Base-by-base conservation (phyloP, 2,888 invertebrate species). In the Ommatoiulus sabulosus region DNA sequence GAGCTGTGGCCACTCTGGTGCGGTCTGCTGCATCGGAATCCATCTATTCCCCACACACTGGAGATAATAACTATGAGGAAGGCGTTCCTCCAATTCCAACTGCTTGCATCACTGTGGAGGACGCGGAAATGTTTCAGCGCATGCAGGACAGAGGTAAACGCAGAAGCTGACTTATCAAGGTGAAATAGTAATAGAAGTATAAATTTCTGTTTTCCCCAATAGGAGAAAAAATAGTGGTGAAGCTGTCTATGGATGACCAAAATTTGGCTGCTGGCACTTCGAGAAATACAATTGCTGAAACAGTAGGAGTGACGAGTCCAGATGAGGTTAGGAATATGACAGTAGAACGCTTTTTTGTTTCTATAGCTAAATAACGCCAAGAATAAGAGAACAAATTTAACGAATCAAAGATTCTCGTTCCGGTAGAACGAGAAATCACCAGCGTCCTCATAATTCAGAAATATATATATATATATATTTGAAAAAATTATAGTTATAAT, bases 241-340 rank as follows among this genome's bases (percentile, higher is more conserved):
- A 94, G 89, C 92, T 97, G 17, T 94, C 94, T 92, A 95, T 97
- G 95, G 93, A 94, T 84, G 95, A 95, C 0, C 92, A 93, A 89
- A 94, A 93, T 84, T 92, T 94, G 48, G 94, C 94, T 0, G 93
- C 94, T 0, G 94, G 93, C 24, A 93, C 92, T 12, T 96, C 97
- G 0, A 94, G 96, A 90, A 97, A 97, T 92, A 95, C 95, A 0
- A 92, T 97, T 10, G 94, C 95, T 0, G 96, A 97, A 92, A 93
- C 96, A 12, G 93, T 92, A 91, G 92, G 92, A 89, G 57, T 43
- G 24, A 72, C 44, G 4, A 52, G 35, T 80, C 89, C 89, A 43
- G 86, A 90, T 48, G 88, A 89, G 63, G 88, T 88, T 12, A 63
- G 44, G 1, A 35, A 43, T 10, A 52, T 35, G 35, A 35, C 35